These are phyloP conservation scores for Porites divaricata DNA, from an alignment of 92 coral and sea anemone genomes.

Conservation along the genomic window DNA sequence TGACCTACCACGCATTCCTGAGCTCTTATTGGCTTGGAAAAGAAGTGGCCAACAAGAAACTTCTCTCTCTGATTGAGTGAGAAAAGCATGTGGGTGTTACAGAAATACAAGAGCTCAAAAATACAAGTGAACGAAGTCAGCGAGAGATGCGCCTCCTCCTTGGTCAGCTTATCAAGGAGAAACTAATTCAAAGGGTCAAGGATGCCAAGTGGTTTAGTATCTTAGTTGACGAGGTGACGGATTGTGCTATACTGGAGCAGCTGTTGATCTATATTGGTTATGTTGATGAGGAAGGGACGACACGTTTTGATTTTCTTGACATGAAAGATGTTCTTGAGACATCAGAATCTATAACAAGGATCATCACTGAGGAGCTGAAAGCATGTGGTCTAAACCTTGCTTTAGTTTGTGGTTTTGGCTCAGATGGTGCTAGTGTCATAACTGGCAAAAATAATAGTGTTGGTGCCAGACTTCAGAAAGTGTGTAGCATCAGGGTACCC, in stretches of 20 bases:
- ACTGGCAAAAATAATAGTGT: conserved; percentile 46
- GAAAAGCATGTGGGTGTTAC: conserved; percentile 28
- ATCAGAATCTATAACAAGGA: conserved; percentile 30
- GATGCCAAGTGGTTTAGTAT: conserved; percentile 40
- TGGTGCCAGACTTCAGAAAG: conserved; percentile 44
- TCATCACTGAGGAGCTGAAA: conserved; percentile 31
- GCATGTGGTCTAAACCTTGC: conserved; percentile 34
- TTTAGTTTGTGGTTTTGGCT: conserved; percentile 51
- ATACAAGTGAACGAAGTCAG: conserved; percentile 34
- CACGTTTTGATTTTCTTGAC: conserved; percentile 51
- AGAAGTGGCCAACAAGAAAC: conserved; percentile 32
- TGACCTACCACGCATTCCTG: conserved; percentile 20
- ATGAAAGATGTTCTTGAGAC: conserved; percentile 51
- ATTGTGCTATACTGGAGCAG: conserved; percentile 50
- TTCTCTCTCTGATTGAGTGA: conserved; percentile 26
- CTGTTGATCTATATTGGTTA: conserved; percentile 45
- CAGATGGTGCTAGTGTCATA: conserved; percentile 48
- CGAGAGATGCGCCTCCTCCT: conserved; percentile 25
- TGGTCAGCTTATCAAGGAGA: conserved; percentile 51
- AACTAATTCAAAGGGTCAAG: conserved; percentile 34
- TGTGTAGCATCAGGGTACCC: conserved; percentile 39
- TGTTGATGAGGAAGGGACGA: conserved; percentile 38
- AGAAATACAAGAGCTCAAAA: conserved; percentile 6
- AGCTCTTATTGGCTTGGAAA: conserved; percentile 38
- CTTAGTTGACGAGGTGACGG: conserved; percentile 50